Conservation (phyloP, 2,113 vertebrate genomes). For the Apteryx owenii region DNA sequence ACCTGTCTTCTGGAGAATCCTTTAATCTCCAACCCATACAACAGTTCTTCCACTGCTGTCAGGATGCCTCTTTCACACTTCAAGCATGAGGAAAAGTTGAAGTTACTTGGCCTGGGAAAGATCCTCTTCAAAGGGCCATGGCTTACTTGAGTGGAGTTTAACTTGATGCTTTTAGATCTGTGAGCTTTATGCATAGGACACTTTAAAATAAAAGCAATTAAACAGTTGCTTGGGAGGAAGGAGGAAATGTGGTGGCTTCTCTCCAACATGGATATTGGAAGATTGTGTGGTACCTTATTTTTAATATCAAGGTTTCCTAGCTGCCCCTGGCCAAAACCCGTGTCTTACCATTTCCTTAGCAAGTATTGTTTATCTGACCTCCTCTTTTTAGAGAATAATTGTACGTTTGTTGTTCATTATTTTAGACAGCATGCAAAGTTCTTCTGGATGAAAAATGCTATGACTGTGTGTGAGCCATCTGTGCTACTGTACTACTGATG, state of each 20-base stretch:
- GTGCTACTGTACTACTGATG: background rate
- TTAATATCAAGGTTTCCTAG: background rate
- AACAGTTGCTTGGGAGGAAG: background rate
- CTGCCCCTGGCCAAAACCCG: background rate
- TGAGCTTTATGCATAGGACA: background rate
- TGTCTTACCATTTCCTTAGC: background rate
- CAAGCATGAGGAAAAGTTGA: background rate
- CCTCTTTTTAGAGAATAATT: background rate
- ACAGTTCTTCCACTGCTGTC: background rate
- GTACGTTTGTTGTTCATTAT: background rate
- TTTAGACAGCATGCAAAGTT: background rate
- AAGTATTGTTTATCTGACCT: background rate
- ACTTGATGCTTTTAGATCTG: background rate
- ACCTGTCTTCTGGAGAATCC: background rate
- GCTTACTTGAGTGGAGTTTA: background rate
- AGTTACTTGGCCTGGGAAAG: background rate
- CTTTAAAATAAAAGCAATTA: background rate
- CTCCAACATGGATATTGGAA: background rate
- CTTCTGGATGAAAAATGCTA: background rate
- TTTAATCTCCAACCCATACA: background rate
- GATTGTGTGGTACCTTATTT: background rate
- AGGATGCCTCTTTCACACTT: background rate
- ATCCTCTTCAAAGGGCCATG: background rate
- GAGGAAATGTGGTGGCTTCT: background rate
- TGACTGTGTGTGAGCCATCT: rapidly evolving